Conservation (phyloP, 2,888 invertebrate species). For the Macrosiphum euphorbiae region DNA sequence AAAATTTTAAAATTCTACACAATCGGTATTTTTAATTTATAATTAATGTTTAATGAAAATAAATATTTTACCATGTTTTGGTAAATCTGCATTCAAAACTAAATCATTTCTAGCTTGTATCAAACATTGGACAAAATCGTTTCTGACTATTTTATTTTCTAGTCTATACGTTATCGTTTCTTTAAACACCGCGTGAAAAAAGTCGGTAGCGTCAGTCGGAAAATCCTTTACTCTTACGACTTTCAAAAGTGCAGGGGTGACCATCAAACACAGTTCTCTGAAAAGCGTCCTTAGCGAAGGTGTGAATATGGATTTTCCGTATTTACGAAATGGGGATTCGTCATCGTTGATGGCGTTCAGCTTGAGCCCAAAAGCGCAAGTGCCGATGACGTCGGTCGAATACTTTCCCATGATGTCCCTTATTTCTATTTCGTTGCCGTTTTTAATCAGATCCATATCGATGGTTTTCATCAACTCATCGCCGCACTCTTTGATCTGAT, state of each 20-base stretch:
- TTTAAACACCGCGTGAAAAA: slow-evolving; percentile 62
- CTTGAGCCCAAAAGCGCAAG: slow-evolving; percentile 71
- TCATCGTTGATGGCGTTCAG: slow-evolving; percentile 57
- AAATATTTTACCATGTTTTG: too few species aligned
- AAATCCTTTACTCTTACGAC: background rate
- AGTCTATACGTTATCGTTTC: slow-evolving; percentile 65
- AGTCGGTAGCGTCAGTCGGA: background rate
- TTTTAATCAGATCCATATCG: background rate
- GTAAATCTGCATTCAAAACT: too few species aligned
- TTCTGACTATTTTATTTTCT: slow-evolving; percentile 64
- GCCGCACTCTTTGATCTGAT: background rate
- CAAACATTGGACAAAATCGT: slow-evolving; percentile 56
- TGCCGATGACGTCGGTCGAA: background rate
- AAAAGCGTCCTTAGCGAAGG: background rate
- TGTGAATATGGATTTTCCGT: background rate
- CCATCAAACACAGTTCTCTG: background rate
- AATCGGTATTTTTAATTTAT: background rate
- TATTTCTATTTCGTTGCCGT: background rate
- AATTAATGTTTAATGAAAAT: too few species aligned
- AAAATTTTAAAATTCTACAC: background rate
- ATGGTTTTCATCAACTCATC: background rate
- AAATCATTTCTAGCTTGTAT: too few species aligned
- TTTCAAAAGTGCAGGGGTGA: background rate
- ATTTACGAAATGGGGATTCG: background rate
- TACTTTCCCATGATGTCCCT: background rate